These are phyloP conservation scores for Malurus leucopterus DNA, from an alignment of 2,797 vertebrate species.

Conservation along the genomic window DNA sequence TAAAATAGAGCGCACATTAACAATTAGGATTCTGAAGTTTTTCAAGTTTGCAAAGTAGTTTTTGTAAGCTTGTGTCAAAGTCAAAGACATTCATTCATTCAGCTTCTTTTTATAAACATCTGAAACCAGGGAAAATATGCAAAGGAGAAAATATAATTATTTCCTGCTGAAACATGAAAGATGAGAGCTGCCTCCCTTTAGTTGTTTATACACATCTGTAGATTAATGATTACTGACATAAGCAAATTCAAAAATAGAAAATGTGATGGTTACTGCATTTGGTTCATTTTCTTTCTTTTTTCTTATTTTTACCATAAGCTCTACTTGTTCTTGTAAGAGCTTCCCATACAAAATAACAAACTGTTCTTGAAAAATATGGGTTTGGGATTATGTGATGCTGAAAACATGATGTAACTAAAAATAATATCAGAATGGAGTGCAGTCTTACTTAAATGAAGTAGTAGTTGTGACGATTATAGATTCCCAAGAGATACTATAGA, in stretches of 20 bases:
- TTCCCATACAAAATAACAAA: background rate
- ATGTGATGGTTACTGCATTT: background rate
- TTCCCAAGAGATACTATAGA: background rate
- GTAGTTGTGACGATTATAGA: background rate
- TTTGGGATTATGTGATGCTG: background rate
- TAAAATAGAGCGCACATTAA: background rate
- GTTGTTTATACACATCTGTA: background rate
- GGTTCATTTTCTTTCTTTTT: background rate
- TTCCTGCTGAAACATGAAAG: constrained; percentile 1
- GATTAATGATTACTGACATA: constrained; percentile 4
- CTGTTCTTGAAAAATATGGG: background rate
- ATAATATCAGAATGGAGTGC: background rate
- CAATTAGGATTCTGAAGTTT: background rate
- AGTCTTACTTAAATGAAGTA: background rate
- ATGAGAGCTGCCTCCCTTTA: background rate
- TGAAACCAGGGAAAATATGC: background rate
- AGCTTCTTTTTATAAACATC: background rate
- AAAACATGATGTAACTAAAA: background rate
- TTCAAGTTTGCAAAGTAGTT: background rate
- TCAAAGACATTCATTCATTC: background rate
- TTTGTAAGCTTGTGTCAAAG: background rate
- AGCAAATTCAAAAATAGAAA: constrained; percentile 23
- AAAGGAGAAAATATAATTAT: constrained; percentile 15
- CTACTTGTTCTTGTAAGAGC: background rate
- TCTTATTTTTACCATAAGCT: background rate